Percentiles rank a stretch among this genome's conserved stretches.
These are phyloP conservation scores for Lucifuga dentata DNA, from an alignment of 2,113 vertebrate genomes.

Conservation along the genomic window DNA sequence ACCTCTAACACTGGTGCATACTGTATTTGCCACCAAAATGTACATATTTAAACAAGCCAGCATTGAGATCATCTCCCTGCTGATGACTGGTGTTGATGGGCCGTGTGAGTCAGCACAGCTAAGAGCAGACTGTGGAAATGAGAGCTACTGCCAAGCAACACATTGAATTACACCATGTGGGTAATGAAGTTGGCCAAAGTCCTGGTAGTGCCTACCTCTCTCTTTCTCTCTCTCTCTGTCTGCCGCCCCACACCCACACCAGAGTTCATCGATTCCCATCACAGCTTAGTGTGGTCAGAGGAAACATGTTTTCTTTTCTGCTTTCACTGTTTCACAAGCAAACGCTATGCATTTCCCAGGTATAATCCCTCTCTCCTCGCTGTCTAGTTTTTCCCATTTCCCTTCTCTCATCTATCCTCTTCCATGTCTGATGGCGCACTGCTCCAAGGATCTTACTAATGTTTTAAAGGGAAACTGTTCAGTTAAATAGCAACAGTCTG, in stretches of 20 bases:
- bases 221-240: constrained; percentile 41
- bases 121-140: constrained; percentile 37
- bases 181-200: constrained; percentile 56
- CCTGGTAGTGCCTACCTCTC: constrained; percentile 36
- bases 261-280: constrained; percentile 67
- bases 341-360: constrained; percentile 50
- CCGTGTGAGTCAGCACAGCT: constrained; percentile 17
- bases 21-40: too few relatives aligned
- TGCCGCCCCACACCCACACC: constrained; percentile 43
- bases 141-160: constrained; percentile 55
- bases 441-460: constrained; percentile 56
- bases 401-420: constrained; percentile 38
- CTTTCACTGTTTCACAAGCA: constrained; percentile 58
- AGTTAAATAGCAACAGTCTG: constrained; percentile 57
- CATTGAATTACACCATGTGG: constrained; percentile 49
- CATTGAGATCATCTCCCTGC: neutral
- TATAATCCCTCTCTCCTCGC: constrained; percentile 38
- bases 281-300: constrained; percentile 53
- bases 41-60: constrained; percentile 20
- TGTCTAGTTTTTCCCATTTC: constrained; percentile 49
- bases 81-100: constrained; percentile 13
- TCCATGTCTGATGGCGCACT: constrained; percentile 34
- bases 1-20: too few relatives aligned
- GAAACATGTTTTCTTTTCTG: constrained; percentile 66
- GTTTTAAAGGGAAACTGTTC: constrained; percentile 49